A percentile compares a stretch with the other conserved stretches of the same genome.
phyloP scores from a whole-genome alignment of 2,888 invertebrate species.

The Synanthedon vespiformis region DNA sequence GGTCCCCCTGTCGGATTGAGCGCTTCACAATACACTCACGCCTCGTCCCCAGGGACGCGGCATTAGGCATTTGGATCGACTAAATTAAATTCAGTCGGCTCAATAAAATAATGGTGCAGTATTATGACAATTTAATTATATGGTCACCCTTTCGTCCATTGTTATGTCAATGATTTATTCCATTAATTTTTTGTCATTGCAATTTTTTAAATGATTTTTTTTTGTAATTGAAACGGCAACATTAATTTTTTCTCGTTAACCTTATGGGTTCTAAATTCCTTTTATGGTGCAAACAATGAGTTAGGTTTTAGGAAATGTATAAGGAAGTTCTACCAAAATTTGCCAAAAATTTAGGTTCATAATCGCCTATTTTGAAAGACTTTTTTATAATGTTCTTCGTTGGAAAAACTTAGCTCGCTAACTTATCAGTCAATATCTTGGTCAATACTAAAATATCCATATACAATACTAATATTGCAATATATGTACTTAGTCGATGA shows the following conservation, averaged over 20 bases:
- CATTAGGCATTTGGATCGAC: slow-evolving; percentile 7
- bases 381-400: no score
- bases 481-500: no score
- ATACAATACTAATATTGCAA: no score
- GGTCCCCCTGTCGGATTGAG: slow-evolving; percentile 1
- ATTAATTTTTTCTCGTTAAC: background rate
- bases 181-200: slow-evolving; percentile 2
- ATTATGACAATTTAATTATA: slow-evolving; percentile 50
- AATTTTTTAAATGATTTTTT: slow-evolving; percentile 6
- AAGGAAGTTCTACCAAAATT: no score
- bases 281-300: no score
- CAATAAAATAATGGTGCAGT: slow-evolving; percentile 52
- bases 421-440: no score
- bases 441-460: no score
- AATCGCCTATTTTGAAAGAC: no score
- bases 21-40: slow-evolving; percentile 15
- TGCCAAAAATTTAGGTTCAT: no score
- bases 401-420: no score
- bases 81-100: slow-evolving; percentile 47
- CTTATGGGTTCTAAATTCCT: no score
- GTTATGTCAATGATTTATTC: slow-evolving; percentile 4
- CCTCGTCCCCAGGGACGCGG: slow-evolving; percentile 9
- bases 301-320: no score
- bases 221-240: background rate
- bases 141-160: slow-evolving; percentile 16